Base-by-base conservation (phyloP, 2,888 invertebrate species). In the Diaphora mendica region DNA sequence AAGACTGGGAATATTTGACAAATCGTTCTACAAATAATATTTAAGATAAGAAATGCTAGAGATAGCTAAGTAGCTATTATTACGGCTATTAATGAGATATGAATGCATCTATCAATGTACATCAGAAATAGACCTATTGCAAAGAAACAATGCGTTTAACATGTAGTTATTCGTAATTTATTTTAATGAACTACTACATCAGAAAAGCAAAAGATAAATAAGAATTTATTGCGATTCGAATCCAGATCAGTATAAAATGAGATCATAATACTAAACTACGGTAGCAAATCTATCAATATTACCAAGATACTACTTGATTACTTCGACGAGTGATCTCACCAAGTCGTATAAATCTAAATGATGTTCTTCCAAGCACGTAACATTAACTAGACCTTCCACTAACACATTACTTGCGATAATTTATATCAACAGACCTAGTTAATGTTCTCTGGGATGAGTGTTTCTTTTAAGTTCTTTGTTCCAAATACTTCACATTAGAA, bases 291-390 rank as follows among this genome's bases (percentile, higher is more conserved):
- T 70, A 75, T 82, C 78, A 80, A 80, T 77, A 75, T 42, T 11
- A 55, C 55, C 23, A 55, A 33, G 23, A 13, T 67, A 30, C 44
- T 11, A 67, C 44, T 17, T 9, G 23, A 67, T 75, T 51, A 74
- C 70, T 67, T 65, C 51, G 72, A 42, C 72, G 75, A 30, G 73
- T 82, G 80, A 84, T 84, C 76, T 83, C 84, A 84, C 70, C 26
- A 8, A 62, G 65, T 62, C 74, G 64, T 75, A 80, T 84, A 73
- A 80, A 79, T 77, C 78, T 80, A 77, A 82, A 82, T 79, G 73
- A 82, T 82, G 81, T 73, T 82, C 75, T 75, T 70, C 66, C 30
- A 74, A 78, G 79, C 79, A 76, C 80, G 82, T 80, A 83, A 77
- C 77, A 77, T 77, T 62, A 76, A 71, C 67, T 67, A 74, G 77